Evolutionary conservation across 2,888 invertebrate genomes (phyloP), one percentile per base, ranked within the genome.

Genomic region (Oasisia sp.): DNA sequence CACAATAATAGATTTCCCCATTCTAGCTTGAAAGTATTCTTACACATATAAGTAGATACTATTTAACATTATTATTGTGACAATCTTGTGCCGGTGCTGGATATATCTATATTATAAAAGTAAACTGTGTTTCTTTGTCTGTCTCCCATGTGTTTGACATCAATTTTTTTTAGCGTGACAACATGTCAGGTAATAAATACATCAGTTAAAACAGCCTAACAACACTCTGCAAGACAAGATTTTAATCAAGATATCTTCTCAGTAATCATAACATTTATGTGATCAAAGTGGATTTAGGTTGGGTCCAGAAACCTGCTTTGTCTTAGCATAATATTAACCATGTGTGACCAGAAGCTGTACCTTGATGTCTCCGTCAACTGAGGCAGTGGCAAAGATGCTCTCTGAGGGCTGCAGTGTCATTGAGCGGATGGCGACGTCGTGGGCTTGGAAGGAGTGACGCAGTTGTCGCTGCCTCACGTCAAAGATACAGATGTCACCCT

Each of bases 401-500:
- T 99, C 99, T 93, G 98, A 97, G 0, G 99, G 98, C 97, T 99
- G 98, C 91, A 99, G 97, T 91, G 99, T 98, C 94, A 99, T 97
- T 96, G 99, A 99, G 97, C 99, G 99, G 95, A 99, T 98, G 93
- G 99, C 98, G 94, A n/a, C 74, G 96, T 99, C 99, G 96, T 99
- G 99, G 93, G 99, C 99, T 96, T 96, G 96, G 94, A 96, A 96
- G 92, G 96, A 96, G 93, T 96, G 96, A 38, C 95, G 93, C 92
- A 99, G 97, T 92, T 98, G 97, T 94, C 99, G 97, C 96, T 99
- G 98, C 93, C 99, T 97, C 94, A 99, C 97, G 97, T 99, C 99
- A 97, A 99, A 98, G 96, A 99, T 98, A 95, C 98, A 98, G 94
- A 99, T 98, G 96, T 99, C 99, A 74, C 99, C 99, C 96, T 98